Conservation (phyloP, 2,888 invertebrate species). For the Onthophagus sagittarius region DNA sequence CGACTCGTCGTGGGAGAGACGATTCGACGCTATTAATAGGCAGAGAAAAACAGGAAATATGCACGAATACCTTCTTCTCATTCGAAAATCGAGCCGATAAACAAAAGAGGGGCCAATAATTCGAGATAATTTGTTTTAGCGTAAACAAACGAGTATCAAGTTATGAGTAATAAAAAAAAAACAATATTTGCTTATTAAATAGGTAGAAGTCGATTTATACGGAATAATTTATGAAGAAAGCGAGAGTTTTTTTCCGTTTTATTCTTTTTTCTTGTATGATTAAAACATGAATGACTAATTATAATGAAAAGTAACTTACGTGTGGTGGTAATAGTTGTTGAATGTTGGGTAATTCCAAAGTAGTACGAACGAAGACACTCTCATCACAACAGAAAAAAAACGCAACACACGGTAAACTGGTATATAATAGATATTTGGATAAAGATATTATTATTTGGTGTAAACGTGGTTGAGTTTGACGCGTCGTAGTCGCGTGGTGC, state of each 20-base stretch:
- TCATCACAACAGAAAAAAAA: conserved; percentile 36
- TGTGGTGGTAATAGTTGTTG: not conserved
- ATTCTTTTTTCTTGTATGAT: not conserved
- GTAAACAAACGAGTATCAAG: not conserved
- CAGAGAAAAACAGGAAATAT: not conserved
- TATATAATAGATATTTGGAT: conserved; percentile 20
- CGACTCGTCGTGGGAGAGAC: not conserved
- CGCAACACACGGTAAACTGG: conserved; percentile 38
- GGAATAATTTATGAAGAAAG: too few relatives aligned
- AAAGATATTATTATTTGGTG: not conserved
- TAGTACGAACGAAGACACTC: conserved; percentile 31
- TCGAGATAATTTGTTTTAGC: not conserved
- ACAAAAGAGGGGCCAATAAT: not conserved
- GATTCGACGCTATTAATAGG: not conserved
- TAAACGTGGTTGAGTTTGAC: not conserved
- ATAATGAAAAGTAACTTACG: not conserved
- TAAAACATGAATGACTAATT: not conserved
- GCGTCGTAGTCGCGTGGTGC: not conserved
- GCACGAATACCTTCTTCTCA: not conserved
- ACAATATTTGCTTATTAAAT: too few relatives aligned
- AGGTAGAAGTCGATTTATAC: too few relatives aligned
- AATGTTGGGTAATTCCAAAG: not conserved
- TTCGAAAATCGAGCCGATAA: not conserved
- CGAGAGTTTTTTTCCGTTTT: too few relatives aligned
- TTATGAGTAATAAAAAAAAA: not conserved